Base-by-base conservation (phyloP, 2,797 vertebrate species). In the Corythornis leucogaster region DNA sequence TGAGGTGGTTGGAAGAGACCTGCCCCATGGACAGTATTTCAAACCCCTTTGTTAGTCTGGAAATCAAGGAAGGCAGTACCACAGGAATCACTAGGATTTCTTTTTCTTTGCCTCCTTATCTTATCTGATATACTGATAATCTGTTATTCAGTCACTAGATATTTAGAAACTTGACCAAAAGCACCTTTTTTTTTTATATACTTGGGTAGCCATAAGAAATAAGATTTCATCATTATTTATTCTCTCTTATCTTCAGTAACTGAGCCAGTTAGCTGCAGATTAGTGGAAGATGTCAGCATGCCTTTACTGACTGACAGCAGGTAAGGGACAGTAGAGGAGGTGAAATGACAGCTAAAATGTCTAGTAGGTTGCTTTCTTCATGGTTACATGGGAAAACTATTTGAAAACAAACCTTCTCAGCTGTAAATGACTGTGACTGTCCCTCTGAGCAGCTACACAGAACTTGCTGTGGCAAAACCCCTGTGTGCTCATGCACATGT, bases 141-240 rank as follows among this genome's bases (percentile, higher is more conserved):
- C 67, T 85, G 85, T 94, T 93, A 95, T 31, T 94, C 83, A 95
- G 83, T 95, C 79, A 93, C 89, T 83, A 93, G 73, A 40, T 57
- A 53, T 96, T 94, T 95, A 90, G 92, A 92, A 97, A 95, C 54
- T 80, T 76, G 74, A 83, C 45, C 55, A 91, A 96, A 80, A 69
- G 26, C 33, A 77, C 11, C 4, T 43, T 42, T 87, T 59, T 42
- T 51, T 50, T 40, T 40, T 28, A 1, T 38, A 40, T 40, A 40
- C 17, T 12, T 59, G 10, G 8, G 43, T 38, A 66, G 12, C 25
- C 55, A 33, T 28, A 79, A 87, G 61, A 93, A 86, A 50, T 45
- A 91, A 75, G 15, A 89, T 93, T 92, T 90, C 86, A 82, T 83
- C 67, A 87, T 84, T 92, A 83, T 95, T 96, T 96, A 79, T 92